Percentiles rank a stretch among this genome's conserved stretches.
These are phyloP conservation scores for Oscheius myriophilus DNA, from an alignment of 2,888 invertebrate genomes.

Conservation along the genomic window DNA sequence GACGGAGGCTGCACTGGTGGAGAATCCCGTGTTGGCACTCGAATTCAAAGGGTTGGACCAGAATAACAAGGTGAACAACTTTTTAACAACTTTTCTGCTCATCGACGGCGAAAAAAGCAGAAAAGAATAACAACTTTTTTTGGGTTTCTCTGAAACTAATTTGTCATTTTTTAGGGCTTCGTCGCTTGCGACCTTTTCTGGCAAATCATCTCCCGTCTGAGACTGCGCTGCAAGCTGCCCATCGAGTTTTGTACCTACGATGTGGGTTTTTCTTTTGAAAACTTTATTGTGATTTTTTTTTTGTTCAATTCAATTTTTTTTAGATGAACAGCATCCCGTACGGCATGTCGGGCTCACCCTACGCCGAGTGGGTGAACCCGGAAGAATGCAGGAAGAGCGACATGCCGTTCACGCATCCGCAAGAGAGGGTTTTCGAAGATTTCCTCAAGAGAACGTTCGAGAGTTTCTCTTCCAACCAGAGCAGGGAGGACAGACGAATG, in stretches of 20 bases:
- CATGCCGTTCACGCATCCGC: slow-evolving; percentile 7
- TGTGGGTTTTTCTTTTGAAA: not conserved
- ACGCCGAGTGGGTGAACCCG: not conserved
- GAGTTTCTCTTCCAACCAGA: not conserved
- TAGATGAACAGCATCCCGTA: not conserved
- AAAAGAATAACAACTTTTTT: too few species aligned
- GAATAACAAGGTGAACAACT: too few species aligned
- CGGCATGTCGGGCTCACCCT: not conserved
- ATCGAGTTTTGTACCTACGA: slow-evolving; percentile 43
- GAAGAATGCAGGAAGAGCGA: not conserved
- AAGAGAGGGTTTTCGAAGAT: not conserved
- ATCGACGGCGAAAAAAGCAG: too few species aligned
- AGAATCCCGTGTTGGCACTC: slow-evolving; percentile 10
- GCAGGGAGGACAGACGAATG: not conserved
- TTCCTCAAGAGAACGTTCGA: slow-evolving; percentile 8
- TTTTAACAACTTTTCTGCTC: too few species aligned
- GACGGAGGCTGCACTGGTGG: slow-evolving; percentile 11
- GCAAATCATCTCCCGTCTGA: slow-evolving; percentile 46
- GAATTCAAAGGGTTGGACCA: not conserved
- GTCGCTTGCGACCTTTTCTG: not conserved
- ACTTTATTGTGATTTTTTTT: too few species aligned
- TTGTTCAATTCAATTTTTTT: too few species aligned
- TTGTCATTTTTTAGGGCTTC: too few species aligned
- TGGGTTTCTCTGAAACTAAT: too few species aligned
- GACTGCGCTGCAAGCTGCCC: slow-evolving; percentile 43